Evolutionary conservation across 2,888 invertebrate species (phyloP), one percentile per base, ranked within the genome.

Genomic region (Polyploca ridens): DNA sequence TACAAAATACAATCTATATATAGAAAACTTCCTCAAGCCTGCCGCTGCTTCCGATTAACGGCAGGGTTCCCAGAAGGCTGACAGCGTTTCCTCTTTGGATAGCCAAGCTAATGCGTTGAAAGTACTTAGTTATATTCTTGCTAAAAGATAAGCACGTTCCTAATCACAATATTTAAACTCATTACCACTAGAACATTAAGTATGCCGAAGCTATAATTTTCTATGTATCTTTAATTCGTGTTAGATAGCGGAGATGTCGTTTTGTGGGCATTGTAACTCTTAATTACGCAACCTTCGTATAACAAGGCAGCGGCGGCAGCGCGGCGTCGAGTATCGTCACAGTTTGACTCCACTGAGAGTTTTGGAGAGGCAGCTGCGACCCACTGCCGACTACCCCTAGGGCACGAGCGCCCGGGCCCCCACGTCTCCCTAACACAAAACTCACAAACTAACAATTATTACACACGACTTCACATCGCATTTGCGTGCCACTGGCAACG

Each of bases 261-360:
- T 67, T 74, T 71, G 73, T 60, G 67, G 68, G 67, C 66, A 64
- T 66, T 64, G 66, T 63, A 63, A 63, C 67, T 72, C 68, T 79
- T 76, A 75, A 79, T 79, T 79, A 68, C 69, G 63, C 60, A 65
- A 63, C 66, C 63, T 66, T 62, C 69, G 69, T 63, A 64, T 66
- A 68, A 68, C 63, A 64, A 69, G 65, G 63, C 67, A 67, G 61
- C 59, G 69, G 27, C 27, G 27, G 2, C 27, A 2, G 27, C 27
- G 27, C 27, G 27, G 64, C 68, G 69, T 69, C 67, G 69, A 68
- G 70, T 67, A 67, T 69, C 64, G 69, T 69, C 70, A 72, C 68
- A 75, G 70, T 75, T 75, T 66, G 74, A 74, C 76, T 75, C 65
- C 68, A 69, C 63, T 66, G 69, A 69, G 66, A 63, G 68, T 63